A percentile compares a stretch with the other conserved stretches of the same genome.
phyloP scores from a whole-genome alignment of 2,113 vertebrate genomes.

The Phyllostomus discolor region DNA sequence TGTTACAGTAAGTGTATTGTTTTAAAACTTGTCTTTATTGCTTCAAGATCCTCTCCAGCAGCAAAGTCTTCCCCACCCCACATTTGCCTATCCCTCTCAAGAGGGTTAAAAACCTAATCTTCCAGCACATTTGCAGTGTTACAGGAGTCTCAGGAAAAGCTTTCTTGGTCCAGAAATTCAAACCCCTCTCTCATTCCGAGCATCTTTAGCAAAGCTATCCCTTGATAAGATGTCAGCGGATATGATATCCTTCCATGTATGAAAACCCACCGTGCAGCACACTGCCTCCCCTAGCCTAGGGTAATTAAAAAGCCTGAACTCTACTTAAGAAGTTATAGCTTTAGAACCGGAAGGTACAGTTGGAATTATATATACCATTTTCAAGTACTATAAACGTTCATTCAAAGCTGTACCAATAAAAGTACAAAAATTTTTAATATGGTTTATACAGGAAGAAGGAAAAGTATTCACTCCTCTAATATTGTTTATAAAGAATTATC shows the following conservation, averaged over 20 bases:
- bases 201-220: slow-evolving; percentile 25
- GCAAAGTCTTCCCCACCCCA: neutral
- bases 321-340: slow-evolving; percentile 53
- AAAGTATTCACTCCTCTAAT: slow-evolving; percentile 76
- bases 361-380: slow-evolving; percentile 70
- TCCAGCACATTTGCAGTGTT: neutral
- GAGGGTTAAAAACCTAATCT: neutral
- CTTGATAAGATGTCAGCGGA: slow-evolving; percentile 51
- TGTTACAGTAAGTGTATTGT: neutral
- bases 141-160: slow-evolving; percentile 45
- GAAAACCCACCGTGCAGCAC: slow-evolving; percentile 46
- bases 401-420: slow-evolving; percentile 76
- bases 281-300: neutral
- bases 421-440: slow-evolving; percentile 76
- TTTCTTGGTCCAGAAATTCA: slow-evolving; percentile 47
- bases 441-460: slow-evolving; percentile 80
- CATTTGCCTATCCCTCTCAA: neutral
- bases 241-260: slow-evolving; percentile 40
- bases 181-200: neutral
- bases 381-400: slow-evolving; percentile 74
- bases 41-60: neutral
- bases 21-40: slow-evolving; percentile 20
- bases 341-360: slow-evolving; percentile 61
- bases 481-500: slow-evolving; percentile 89
- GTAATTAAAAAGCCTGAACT: slow-evolving; percentile 55